Conservation (phyloP, 1,140 invertebrate genomes). For the Heliconius hermathena region DNA sequence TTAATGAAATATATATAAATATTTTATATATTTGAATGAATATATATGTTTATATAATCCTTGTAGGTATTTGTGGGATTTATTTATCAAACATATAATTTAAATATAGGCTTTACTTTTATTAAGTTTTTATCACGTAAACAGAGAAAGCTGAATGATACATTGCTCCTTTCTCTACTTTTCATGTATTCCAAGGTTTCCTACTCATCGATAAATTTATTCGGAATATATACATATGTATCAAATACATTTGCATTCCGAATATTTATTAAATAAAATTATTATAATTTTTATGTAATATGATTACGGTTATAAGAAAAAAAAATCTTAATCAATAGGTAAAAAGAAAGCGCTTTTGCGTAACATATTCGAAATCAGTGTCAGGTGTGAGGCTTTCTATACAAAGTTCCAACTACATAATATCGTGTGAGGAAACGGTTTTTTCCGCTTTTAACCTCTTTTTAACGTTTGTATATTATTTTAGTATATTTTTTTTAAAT, state of each 20-base stretch:
- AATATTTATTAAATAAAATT: background rate
- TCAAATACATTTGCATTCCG: too few relatives aligned
- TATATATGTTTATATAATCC: too few relatives aligned
- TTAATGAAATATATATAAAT: too few relatives aligned
- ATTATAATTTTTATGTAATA: background rate
- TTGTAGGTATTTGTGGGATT: too few relatives aligned
- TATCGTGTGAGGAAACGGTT: conserved; percentile 18
- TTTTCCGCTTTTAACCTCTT: conserved; percentile 1
- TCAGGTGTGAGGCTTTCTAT: conserved; percentile 40
- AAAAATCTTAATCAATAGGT: conserved; percentile 17
- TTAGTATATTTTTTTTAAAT: too few relatives aligned
- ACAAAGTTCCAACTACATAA: conserved; percentile 37
- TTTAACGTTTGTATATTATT: background rate
- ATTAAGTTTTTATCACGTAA: background rate
- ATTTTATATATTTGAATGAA: too few relatives aligned
- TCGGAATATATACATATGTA: too few relatives aligned
- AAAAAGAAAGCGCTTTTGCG: conserved; percentile 44
- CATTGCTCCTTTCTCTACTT: background rate
- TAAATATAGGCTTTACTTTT: background rate
- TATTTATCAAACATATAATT: background rate
- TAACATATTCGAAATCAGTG: conserved; percentile 40
- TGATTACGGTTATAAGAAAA: background rate
- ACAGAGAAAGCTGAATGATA: background rate
- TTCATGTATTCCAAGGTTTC: background rate
- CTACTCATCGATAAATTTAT: background rate